Evolutionary conservation across 2,113 vertebrate genomes (phyloP), one percentile per base, ranked within the genome.

Genomic region (Vombatus ursinus): DNA sequence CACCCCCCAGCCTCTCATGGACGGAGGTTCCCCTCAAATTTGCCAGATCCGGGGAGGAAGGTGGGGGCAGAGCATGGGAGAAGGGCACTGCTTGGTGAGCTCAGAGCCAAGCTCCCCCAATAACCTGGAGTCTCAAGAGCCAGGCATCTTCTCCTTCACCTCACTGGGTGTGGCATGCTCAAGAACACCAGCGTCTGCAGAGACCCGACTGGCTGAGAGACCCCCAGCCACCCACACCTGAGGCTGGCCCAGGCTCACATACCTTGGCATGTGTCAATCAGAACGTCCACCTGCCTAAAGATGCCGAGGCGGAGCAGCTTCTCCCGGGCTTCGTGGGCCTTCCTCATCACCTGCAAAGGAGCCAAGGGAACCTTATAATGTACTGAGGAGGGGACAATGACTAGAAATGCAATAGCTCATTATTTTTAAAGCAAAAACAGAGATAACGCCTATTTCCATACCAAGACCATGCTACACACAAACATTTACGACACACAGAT

Each of bases 211-310:
- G 4, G 14, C 68, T 23, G 37, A 22, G 2, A 37, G 26, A 10
- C 57, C 57, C 57, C 57, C 57, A 31, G 3, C 31, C 4, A 5
- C 4, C 26, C 57, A 28, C 2, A 28, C 57, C 28, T 24, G 28
- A 61, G 28, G 26, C 57, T 12, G 19, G 57, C 6, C 5, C 5
- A 23, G 68, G 68, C 68, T 84, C 37, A 91, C 91, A 25, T 98
- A 99, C 99, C 99, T 96, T 99, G 99, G 96, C 99, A 99, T 0
- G 99, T 99, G 91, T 99, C 99, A 7, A 99, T 99, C 77, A 99
- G 98, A 84, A 99, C 99, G 12, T 99, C 99, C 90, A 99, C 99
- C 3, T 99, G 99, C 50, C 99, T 99, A 49, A 99, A 99, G 94
- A 99, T 99, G 3, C 99, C 99, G 0, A 99, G 98, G 1, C 99